Percentiles rank a stretch among this genome's conserved stretches.
These are phyloP conservation scores for Montipora capitata DNA, from an alignment of 92 coral and sea anemone species.

Conservation along the genomic window DNA sequence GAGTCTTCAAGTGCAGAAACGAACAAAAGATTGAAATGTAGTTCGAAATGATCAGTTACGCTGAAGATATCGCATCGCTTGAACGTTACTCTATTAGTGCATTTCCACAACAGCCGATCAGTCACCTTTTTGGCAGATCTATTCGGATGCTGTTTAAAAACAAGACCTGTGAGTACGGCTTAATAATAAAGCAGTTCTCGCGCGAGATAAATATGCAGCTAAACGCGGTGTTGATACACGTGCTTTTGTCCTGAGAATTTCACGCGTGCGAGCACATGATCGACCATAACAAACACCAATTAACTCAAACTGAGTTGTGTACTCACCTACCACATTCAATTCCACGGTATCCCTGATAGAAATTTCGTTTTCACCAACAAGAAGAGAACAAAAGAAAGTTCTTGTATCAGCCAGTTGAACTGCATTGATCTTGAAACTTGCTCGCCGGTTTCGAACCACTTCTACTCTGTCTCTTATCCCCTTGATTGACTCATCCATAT, in stretches of 20 bases:
- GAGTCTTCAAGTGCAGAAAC: not conserved
- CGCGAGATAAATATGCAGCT: constrained; percentile 1
- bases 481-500: not conserved
- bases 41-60: not conserved
- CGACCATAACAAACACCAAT: too few species aligned
- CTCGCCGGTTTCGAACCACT: constrained; percentile 20
- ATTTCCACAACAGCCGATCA: not conserved
- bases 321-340: constrained; percentile 76
- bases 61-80: not conserved
- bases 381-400: constrained; percentile 58
- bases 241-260: too few species aligned
- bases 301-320: not conserved
- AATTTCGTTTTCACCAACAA: not conserved
- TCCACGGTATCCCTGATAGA: constrained; percentile 22
- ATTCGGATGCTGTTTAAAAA: not conserved
- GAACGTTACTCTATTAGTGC: not conserved
- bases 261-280: too few species aligned
- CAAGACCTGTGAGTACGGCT: not conserved
- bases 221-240: not conserved
- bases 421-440: constrained; percentile 58
- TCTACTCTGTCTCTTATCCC: constrained; percentile 41
- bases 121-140: not conserved
- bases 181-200: not conserved
- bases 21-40: not conserved
- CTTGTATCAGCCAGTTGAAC: constrained; percentile 61